These are phyloP conservation scores for Sminthurides aquaticus DNA, from an alignment of 2,888 invertebrate species.

Conservation along the genomic window DNA sequence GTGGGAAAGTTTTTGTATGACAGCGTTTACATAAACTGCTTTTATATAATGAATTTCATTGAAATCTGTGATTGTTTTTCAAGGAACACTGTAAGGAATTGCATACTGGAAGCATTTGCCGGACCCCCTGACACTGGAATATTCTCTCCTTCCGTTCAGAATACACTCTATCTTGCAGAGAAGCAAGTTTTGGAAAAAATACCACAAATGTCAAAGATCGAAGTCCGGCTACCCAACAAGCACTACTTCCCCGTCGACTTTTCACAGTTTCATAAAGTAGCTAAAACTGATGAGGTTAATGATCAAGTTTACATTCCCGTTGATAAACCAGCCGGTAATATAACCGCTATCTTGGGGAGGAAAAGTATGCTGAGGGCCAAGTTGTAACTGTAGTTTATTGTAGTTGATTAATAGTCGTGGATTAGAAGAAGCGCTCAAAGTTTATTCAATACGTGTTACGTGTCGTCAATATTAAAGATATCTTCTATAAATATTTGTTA, in stretches of 20 bases:
- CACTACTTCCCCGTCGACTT: conserved; percentile 70
- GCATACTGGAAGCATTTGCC: conserved; percentile 66
- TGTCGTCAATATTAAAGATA: too few species aligned
- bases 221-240: conserved; percentile 68
- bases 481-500: too few species aligned
- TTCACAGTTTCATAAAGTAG: conserved; percentile 60
- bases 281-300: conserved; percentile 50
- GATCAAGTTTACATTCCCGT: conserved; percentile 66
- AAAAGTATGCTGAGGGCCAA: conserved; percentile 45
- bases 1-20: too few species aligned
- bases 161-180: conserved; percentile 66
- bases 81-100: conserved; percentile 57
- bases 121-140: conserved; percentile 55
- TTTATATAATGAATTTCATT: background rate
- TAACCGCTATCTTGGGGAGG: conserved; percentile 63
- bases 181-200: conserved; percentile 62
- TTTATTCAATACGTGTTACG: too few species aligned
- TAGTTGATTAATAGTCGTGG: too few species aligned
- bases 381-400: background rate
- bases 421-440: too few species aligned
- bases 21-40: background rate
- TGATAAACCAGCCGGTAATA: conserved; percentile 71
- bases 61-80: conserved; percentile 3
- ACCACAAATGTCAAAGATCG: conserved; percentile 54
- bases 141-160: conserved; percentile 70